Evolutionary conservation across 2,797 vertebrate genomes (phyloP).

Genomic region (Propithecus perrieri): DNA sequence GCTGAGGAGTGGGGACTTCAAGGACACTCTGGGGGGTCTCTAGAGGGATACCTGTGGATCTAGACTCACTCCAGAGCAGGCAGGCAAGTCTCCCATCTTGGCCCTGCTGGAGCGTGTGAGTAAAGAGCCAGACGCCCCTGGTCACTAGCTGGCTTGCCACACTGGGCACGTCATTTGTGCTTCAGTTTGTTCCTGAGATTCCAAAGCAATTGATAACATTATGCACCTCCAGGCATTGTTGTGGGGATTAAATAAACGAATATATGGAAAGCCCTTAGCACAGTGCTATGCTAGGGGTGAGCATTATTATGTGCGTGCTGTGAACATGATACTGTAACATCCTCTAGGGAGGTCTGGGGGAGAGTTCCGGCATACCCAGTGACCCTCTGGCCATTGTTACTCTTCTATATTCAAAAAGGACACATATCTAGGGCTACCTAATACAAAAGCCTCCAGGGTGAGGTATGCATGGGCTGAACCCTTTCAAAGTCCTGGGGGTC

Average conservation of each 20-base stretch:
- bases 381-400: neutral
- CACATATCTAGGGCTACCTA: neutral
- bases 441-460: neutral
- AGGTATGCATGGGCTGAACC: neutral
- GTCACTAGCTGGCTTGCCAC: neutral
- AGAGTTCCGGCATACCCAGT: neutral
- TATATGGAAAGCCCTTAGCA: fast-evolving
- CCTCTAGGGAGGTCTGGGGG: neutral
- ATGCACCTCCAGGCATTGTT: fast-evolving
- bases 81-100: neutral
- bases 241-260: neutral
- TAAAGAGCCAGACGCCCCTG: neutral
- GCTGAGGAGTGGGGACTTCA: neutral
- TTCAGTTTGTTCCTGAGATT: neutral
- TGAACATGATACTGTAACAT: fast-evolving
- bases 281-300: fast-evolving
- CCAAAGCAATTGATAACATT: neutral
- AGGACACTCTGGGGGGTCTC: neutral
- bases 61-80: neutral
- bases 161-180: neutral
- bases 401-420: neutral
- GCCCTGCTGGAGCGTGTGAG: no score
- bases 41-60: neutral
- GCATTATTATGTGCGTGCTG: fast-evolving
- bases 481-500: neutral